These are phyloP conservation scores for Germaria angustata DNA, from an alignment of 2,888 invertebrate genomes.

Conservation along the genomic window DNA sequence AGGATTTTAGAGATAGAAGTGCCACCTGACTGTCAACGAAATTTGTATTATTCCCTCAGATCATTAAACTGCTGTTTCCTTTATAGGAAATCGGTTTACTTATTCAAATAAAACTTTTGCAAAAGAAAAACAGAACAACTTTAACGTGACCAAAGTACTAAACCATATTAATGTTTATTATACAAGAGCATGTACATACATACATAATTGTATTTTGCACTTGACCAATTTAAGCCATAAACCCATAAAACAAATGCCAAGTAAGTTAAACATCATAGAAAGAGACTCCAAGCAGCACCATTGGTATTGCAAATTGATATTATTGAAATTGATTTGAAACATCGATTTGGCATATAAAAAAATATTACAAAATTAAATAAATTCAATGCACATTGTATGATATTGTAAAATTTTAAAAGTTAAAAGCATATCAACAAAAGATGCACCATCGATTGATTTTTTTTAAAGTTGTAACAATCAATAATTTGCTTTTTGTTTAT, in stretches of 20 bases:
- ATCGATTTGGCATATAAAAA: too few species aligned
- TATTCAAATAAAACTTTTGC: background rate
- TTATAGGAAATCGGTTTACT: background rate
- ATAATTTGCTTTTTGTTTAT: too few species aligned
- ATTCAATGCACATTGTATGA: too few species aligned
- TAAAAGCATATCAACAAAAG: too few species aligned
- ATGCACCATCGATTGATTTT: too few species aligned
- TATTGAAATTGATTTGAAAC: background rate
- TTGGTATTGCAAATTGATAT: constrained; percentile 13
- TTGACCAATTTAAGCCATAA: constrained; percentile 16
- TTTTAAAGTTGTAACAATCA: too few species aligned
- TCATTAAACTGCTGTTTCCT: too few species aligned
- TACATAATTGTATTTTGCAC: background rate
- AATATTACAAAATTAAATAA: too few species aligned
- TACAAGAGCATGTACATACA: background rate
- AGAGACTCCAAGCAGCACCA: background rate
- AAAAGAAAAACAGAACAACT: background rate
- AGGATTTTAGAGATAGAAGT: too few species aligned
- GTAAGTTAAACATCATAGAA: background rate
- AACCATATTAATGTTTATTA: background rate
- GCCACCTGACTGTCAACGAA: too few species aligned
- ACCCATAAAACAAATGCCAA: background rate
- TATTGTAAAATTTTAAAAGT: too few species aligned
- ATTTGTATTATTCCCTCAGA: too few species aligned
- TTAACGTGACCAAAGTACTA: constrained; percentile 1